These are phyloP conservation scores for Menidia beryllina DNA, from an alignment of 2,113 vertebrate species.

Conservation along the genomic window DNA sequence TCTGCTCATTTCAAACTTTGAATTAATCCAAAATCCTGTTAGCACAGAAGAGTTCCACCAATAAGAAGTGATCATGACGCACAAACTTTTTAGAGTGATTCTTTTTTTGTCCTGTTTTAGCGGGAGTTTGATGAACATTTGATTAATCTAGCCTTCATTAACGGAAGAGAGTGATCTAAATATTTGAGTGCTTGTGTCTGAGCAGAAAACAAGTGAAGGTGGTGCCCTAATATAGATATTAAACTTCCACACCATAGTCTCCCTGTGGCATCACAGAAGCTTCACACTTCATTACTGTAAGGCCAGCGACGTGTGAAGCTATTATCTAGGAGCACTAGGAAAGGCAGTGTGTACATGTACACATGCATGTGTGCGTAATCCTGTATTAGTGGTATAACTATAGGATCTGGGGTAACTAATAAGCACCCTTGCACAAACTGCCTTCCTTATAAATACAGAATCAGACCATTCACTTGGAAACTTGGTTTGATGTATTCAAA, in stretches of 20 bases:
- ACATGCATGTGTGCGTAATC: background rate
- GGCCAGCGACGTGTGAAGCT: constrained; percentile 67
- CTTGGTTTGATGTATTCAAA: constrained; percentile 67
- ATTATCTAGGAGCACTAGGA: constrained; percentile 57
- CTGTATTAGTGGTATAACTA: constrained; percentile 9
- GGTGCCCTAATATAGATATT: constrained; percentile 55
- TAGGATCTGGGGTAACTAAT: constrained; percentile 40
- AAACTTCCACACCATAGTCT: constrained; percentile 50
- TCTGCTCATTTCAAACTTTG: background rate
- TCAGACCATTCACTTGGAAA: constrained; percentile 62
- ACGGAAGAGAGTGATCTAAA: constrained; percentile 16
- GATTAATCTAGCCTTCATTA: constrained; percentile 2
- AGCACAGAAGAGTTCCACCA: background rate
- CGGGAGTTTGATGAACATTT: constrained; percentile 27
- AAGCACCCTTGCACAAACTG: constrained; percentile 42
- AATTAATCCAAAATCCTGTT: constrained; percentile 1
- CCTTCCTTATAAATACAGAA: constrained; percentile 52
- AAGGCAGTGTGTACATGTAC: background rate
- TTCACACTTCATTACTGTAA: constrained; percentile 78
- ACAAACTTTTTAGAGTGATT: background rate
- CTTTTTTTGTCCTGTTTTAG: background rate
- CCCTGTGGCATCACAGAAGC: constrained; percentile 60
- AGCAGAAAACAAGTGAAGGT: constrained; percentile 40
- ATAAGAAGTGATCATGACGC: background rate
- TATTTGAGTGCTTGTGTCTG: constrained; percentile 16